Conservation (phyloP, 2,113 vertebrate species). For the Indicator indicator region DNA sequence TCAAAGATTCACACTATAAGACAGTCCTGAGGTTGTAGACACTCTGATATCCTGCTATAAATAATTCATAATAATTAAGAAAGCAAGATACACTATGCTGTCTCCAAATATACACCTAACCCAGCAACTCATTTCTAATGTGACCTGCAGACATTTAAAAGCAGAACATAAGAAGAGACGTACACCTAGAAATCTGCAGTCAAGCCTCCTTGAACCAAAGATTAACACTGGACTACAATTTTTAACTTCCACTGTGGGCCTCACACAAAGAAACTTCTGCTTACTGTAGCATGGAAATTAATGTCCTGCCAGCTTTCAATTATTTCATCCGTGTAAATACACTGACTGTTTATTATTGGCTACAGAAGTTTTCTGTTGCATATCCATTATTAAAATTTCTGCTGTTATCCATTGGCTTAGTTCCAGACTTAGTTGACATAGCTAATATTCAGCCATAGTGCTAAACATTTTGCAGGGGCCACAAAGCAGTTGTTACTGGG, state of each 20-base stretch:
- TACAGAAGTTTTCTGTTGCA: neutral
- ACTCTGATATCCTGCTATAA: neutral
- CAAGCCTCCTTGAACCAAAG: neutral
- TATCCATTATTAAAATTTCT: neutral
- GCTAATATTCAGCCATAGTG: neutral
- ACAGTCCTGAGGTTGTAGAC: neutral
- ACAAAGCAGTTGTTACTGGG: neutral
- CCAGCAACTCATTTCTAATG: neutral
- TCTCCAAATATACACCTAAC: neutral
- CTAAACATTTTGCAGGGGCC: neutral
- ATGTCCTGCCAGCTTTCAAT: neutral
- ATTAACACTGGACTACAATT: neutral
- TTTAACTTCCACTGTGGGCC: neutral
- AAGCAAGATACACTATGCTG: accelerated
- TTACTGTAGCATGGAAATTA: neutral
- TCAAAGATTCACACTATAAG: neutral
- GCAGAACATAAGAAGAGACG: neutral
- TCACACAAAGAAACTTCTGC: neutral
- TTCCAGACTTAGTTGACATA: neutral
- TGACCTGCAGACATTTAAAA: neutral
- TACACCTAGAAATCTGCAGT: neutral
- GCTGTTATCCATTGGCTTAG: neutral
- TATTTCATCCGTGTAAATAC: neutral
- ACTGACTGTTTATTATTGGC: neutral
- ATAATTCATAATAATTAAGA: neutral